phyloP scores from a whole-genome alignment of 2,113 vertebrate species.

The Scomber scombrus region DNA sequence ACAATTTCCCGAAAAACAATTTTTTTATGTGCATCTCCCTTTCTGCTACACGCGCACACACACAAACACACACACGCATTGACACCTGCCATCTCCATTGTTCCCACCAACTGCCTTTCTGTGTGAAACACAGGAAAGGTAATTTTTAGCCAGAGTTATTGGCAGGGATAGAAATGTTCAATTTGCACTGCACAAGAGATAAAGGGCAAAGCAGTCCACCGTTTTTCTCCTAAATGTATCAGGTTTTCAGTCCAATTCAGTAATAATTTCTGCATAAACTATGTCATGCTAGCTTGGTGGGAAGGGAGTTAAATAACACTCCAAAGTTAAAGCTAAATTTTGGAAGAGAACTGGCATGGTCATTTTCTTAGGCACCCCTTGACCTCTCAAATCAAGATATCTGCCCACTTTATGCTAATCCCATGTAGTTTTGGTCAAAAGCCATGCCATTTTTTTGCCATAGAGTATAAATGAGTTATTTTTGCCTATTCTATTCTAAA shows the following conservation, averaged over 20 bases:
- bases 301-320: no score
- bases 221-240: neutral
- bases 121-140: conserved; percentile 20
- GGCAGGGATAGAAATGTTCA: conserved; percentile 17
- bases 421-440: no score
- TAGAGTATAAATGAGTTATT: no score
- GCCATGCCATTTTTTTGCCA: no score
- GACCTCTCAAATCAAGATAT: no score
- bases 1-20: conserved; percentile 7
- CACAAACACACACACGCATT: neutral
- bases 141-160: conserved; percentile 11
- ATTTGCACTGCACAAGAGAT: neutral
- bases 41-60: conserved; percentile 2
- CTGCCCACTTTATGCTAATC: no score
- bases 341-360: no score
- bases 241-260: neutral
- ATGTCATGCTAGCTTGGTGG: no score
- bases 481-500: no score
- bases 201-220: neutral
- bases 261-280: neutral
- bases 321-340: no score
- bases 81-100: conserved; percentile 21
- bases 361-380: no score
- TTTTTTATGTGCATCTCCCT: neutral
- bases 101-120: conserved; percentile 39